Base-by-base conservation (phyloP, 2,888 invertebrate genomes). In the Halictus ligatus region DNA sequence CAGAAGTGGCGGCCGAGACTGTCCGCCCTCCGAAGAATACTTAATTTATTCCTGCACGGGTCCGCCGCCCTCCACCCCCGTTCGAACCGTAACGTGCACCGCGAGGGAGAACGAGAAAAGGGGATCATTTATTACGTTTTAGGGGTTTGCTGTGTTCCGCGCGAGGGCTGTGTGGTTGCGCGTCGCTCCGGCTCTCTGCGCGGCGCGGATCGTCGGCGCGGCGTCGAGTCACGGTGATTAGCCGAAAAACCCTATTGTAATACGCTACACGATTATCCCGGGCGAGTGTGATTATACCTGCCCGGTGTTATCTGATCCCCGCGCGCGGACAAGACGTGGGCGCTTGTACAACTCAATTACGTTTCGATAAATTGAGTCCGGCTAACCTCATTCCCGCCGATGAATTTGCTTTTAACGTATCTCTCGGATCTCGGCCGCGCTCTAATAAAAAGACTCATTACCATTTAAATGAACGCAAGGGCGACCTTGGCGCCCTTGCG, bases 21-120 rank as follows among this genome's bases (percentile, higher is more conserved):
- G 91, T 90, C 90, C 91, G 89, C 91, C 89, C 89, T 89, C 84
- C 71, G 73, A 80, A 85, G 88, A 89, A 92, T 92, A 91, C 91
- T 89, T 92, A 92, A 93, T 93, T 93, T 92, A 92, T 92, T 91
- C 91, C 88, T 12, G 79, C 84, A 87, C 29, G 29, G 2, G 29
- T 29, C 29, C 2, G 90, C 90, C 91, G 88, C 89, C 12, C n/a
- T 58, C 58, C 58, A 58, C 93, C 85, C 69, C 67, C 7, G n/a
- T n/a, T 72, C 78, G 25, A 46, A 71, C 64, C 73, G 75, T 80
- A 83, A 67, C 83, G 74, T 1, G 78, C 60, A 43, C 60, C 48
- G 48, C 77, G 69, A 64, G 35, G 74, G 48, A 43, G 58, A 48
- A 4, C 43, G 74, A 64, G 64, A 78, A 78, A 79, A 35, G 29